Percentiles rank a stretch among this genome's conserved stretches.
Conservation (phyloP, 2,888 invertebrate species). For the Lomographa bimaculata region DNA sequence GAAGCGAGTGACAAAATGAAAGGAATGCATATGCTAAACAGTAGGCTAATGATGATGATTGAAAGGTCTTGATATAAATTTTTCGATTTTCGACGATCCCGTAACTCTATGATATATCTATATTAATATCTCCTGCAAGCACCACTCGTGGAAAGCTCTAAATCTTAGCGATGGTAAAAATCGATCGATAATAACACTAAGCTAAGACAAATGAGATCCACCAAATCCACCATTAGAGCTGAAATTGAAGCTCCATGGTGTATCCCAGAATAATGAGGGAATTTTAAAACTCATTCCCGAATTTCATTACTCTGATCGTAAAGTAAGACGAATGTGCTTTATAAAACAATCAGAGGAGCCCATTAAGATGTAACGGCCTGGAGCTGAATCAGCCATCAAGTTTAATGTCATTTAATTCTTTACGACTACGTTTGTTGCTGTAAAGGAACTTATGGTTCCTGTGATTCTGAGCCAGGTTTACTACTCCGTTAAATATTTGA, state of each 20-base stretch:
- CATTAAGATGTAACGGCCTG: constrained; percentile 29
- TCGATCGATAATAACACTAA: constrained; percentile 16
- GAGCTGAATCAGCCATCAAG: constrained; percentile 21
- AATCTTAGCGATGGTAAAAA: no score
- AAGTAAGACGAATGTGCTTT: constrained; percentile 33
- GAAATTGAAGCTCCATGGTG: constrained; percentile 20
- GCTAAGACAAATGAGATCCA: constrained; percentile 13
- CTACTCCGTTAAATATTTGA: background rate
- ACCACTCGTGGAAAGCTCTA: no score
- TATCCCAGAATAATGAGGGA: constrained; percentile 28
- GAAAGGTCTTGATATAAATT: no score
- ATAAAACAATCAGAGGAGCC: constrained; percentile 30
- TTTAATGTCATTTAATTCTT: constrained; percentile 32
- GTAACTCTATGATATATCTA: no score
- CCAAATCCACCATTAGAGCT: constrained; percentile 14
- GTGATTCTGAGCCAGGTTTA: background rate
- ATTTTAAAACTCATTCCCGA: constrained; percentile 24
- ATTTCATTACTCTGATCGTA: constrained; percentile 32
- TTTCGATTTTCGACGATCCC: no score
- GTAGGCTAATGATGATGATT: no score
- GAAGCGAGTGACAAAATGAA: no score
- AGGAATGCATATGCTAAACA: no score
- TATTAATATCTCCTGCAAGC: no score
- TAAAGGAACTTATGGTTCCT: constrained; percentile 3
- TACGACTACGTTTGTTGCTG: constrained; percentile 19